Evolutionary conservation across 1,140 invertebrate species (phyloP).

Genomic region (Pseudomyrmex cubaensis): DNA sequence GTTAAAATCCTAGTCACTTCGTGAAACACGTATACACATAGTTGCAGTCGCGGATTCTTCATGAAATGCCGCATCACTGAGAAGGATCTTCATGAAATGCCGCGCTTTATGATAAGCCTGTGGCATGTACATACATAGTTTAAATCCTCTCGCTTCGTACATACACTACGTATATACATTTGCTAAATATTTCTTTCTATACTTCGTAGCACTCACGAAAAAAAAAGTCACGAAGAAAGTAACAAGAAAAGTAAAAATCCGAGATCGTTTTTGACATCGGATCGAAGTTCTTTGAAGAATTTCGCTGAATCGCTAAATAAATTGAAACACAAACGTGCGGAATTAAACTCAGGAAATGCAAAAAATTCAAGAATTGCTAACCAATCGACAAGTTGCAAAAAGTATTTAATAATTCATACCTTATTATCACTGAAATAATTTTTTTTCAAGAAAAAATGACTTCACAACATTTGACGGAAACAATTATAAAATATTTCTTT

Average conservation of each 20-base stretch:
- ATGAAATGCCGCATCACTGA: slow-evolving; percentile 20
- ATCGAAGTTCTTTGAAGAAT: slow-evolving; percentile 4
- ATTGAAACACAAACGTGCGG: neutral
- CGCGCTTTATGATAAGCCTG: slow-evolving; percentile 34
- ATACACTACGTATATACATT: neutral
- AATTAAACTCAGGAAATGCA: neutral
- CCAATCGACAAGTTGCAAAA: neutral
- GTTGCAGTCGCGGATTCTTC: slow-evolving; percentile 40
- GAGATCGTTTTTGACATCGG: slow-evolving; percentile 3
- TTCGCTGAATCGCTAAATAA: neutral
- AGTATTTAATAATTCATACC: slow-evolving; percentile 21
- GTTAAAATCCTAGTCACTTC: slow-evolving; percentile 9
- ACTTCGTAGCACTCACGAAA: slow-evolving; percentile 16
- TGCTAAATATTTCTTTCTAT: slow-evolving; percentile 39
- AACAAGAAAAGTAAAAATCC: slow-evolving; percentile 19
- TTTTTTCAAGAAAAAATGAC: neutral
- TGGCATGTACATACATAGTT: slow-evolving; percentile 5
- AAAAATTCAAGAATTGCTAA: neutral
- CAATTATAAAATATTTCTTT: slow-evolving; percentile 18
- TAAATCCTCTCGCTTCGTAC: neutral
- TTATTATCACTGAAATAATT: neutral
- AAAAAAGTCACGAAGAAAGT: too few species aligned
- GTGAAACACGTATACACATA: slow-evolving; percentile 1
- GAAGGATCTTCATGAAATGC: slow-evolving; percentile 49
- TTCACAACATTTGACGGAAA: neutral